Evolutionary conservation across 1,140 invertebrate species (phyloP), one percentile per base, ranked within the genome.

Genomic region (Apis mellifera): DNA sequence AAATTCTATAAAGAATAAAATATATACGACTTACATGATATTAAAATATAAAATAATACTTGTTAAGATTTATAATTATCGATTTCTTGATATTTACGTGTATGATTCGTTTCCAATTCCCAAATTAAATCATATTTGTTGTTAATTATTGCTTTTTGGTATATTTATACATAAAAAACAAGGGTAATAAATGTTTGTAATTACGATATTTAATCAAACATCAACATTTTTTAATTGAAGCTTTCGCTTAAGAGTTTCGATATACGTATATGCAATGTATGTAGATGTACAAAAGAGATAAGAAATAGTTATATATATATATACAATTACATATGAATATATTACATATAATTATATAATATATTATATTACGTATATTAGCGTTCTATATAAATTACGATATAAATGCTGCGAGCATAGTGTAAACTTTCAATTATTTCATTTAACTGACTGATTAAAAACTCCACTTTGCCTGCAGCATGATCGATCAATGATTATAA

Each of bases 211-310:
- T 77, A 82, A 78, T 82, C 81, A 17, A 60, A 86, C 59, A 83
- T 21, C 62, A 82, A 48, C 68, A 65, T 82, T 74, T 84, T 78
- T 81, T 74, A 76, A 84, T 26, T 84, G n/a, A 85, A 80, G 82
- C 66, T 85, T 76, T 84, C 71, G 80, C 77, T 85, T 88, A 70
- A 73, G 84, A 65, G 78, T 79, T 87, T 87, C 66, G 62, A 88
- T 32, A 88, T 85, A 87, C 64, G 64, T 87, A 57, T 86, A 87
- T 71, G 86, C 83, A 77, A 82, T 88, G 72, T 83, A 83, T 79
- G 62, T 87, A 88, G 83, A 74, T 85, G 85, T 88, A 88, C 78
- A 87, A 88, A 88, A 87, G 71, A 85, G 78, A 86, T 83, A 80
- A 85, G 15, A 64, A 84, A 84, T 83, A 80, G 64, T 75, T 86